Evolutionary conservation across 2,113 vertebrate species (phyloP).

Genomic region (Asarcornis scutulata): DNA sequence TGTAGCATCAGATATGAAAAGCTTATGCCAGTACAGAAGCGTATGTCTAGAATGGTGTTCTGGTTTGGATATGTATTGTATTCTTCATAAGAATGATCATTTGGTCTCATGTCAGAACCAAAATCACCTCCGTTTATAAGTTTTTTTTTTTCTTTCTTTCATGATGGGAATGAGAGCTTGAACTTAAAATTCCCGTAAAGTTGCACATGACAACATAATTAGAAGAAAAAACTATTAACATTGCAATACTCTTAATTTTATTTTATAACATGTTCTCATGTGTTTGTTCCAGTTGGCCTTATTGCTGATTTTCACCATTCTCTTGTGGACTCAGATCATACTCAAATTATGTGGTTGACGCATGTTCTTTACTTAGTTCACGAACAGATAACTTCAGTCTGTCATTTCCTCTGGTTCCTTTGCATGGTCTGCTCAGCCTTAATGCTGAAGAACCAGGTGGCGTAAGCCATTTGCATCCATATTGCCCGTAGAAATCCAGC

Average conservation of each 20-base stretch:
- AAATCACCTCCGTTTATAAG: background rate
- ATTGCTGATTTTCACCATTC: background rate
- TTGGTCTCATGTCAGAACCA: background rate
- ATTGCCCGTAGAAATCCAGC: background rate
- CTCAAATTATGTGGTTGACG: background rate
- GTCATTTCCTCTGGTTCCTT: background rate
- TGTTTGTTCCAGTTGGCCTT: background rate
- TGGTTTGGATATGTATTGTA: background rate
- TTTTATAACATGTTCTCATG: background rate
- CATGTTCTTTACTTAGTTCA: background rate
- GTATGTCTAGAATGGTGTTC: background rate
- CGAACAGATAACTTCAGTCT: background rate
- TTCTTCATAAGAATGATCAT: background rate
- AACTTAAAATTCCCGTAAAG: background rate
- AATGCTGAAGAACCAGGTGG: background rate
- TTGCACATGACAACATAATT: background rate
- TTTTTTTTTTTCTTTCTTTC: background rate
- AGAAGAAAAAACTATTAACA: background rate
- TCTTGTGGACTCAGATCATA: background rate
- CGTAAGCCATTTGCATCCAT: background rate
- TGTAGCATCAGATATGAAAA: background rate
- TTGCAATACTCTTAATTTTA: background rate
- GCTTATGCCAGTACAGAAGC: background rate
- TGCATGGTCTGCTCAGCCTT: background rate
- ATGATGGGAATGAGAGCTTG: background rate